Evolutionary conservation across 2,888 invertebrate species (phyloP), one percentile per base, ranked within the genome.

Genomic region (Cloeon dipterum): DNA sequence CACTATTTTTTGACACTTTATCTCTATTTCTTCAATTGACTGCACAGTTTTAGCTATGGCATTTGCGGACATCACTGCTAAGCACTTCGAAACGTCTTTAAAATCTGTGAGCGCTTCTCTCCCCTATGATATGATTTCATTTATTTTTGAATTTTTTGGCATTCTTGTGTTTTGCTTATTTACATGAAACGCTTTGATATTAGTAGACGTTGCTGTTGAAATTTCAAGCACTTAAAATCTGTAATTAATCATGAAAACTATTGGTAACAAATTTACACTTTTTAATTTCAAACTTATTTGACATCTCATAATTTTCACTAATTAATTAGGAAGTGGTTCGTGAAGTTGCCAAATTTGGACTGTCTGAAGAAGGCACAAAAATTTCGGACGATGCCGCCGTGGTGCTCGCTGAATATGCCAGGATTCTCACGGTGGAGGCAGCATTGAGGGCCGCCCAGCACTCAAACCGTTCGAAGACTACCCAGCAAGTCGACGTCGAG

Each of bases 21-120:
- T n/a, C n/a, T n/a, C n/a, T n/a, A n/a, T n/a, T n/a, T n/a, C n/a
- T n/a, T n/a, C n/a, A n/a, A n/a, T n/a, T n/a, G n/a, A n/a, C n/a
- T n/a, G n/a, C n/a, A 20, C 34, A 29, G 29, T 35, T 25, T 34
- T 34, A 8, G 11, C 16, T 7, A 34, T 20, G 20, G 34, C 20
- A 34, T 14, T 34, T 5, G 17, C 13, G 17, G 20, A 34, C 5
- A n/a, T n/a, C 10, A 20, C 34, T 18, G 11, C 11, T 18, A 29
- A 29, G n/a, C 29, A 29, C 7, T 29, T 29, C 29, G 16, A 29
- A 16, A 29, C 29, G 14, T 16, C n/a, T n/a, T 29, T 29, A 7
- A 29, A 29, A n/a, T 29, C 29, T 16, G 29, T 29, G 29, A 29
- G 29, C n/a, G n/a, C n/a, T n/a, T n/a, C n/a, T n/a, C n/a, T n/a